Evolutionary conservation across 2,888 invertebrate genomes (phyloP), one percentile per base, ranked within the genome.

Genomic region (Tinea trinotella): DNA sequence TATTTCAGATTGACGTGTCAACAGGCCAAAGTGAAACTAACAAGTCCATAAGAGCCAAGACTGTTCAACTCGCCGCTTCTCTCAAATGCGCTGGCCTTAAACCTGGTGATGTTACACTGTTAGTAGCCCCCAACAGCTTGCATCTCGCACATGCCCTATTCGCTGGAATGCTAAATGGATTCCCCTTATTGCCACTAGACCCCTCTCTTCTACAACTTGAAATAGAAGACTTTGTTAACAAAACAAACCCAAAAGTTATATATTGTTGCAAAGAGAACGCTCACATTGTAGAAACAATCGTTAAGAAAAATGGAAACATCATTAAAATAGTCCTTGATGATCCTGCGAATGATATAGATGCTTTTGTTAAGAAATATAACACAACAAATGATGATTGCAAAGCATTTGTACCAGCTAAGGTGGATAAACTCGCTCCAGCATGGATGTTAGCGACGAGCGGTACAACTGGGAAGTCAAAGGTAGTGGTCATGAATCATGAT

Each of bases 381-480:
- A 12, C 12, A 2, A 50, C 24, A n/a, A 18, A 22, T 2, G 22
- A 24, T 6, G 50, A 50, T 3, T 12, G 12, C 6, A 13, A 24
- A 12, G 15, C 15, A 15, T 50, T 24, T 9, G 20, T 15, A 12
- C 24, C 50, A 1, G 12, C 50, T 5, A 9, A n/a, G 4, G 4
- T 50, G 2, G 50, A 50, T 24, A 3, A 12, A 3, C 1, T 10
- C 4, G 3, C 13, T 1, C 20, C 24, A 4, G 50, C 22, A 3
- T 50, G 50, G 50, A 9, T 50, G 12, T 5, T 50, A n/a, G n/a
- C 50, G 3, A 50, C 50, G 20, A 50, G 50, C 18, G 50, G 50
- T 3, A 50, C 50, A 3, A 50, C 50, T 1, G 50, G 50, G 1
- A 4, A 20, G 12, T 13, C 50, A 1, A 50, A 50, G 24, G 10